Evolutionary conservation across 1,140 invertebrate genomes (phyloP).

Genomic region (Scaptomyza hsui): DNA sequence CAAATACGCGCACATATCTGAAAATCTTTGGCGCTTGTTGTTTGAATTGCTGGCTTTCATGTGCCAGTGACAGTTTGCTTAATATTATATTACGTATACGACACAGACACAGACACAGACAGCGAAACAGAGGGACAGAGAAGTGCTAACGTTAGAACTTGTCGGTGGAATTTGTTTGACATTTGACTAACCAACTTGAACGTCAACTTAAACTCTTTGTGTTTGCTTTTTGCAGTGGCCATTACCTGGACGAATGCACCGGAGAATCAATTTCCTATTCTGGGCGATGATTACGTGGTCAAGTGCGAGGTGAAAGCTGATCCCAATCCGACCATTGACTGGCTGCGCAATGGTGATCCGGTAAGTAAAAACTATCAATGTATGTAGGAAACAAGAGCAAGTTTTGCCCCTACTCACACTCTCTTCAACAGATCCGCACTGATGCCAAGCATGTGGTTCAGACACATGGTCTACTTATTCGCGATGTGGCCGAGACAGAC

Average conservation of each 20-base stretch:
- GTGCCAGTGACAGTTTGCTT: slow-evolving; percentile 60
- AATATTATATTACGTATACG: slow-evolving; percentile 70
- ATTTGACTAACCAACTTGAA: slow-evolving; percentile 1
- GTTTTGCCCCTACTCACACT: background rate
- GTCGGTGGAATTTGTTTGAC: slow-evolving; percentile 8
- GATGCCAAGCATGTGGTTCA: slow-evolving; percentile 90
- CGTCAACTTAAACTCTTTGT: background rate
- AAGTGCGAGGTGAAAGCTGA: slow-evolving; percentile 93
- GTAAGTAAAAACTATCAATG: slow-evolving; percentile 84
- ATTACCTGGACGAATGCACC: slow-evolving; percentile 94
- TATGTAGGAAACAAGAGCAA: too few relatives aligned
- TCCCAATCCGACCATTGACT: slow-evolving; percentile 92
- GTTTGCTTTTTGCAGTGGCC: slow-evolving; percentile 86
- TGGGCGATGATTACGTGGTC: slow-evolving; percentile 90
- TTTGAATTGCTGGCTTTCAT: slow-evolving; percentile 63
- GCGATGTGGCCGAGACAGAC: slow-evolving; percentile 91
- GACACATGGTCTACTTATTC: slow-evolving; percentile 90
- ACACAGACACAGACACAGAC: slow-evolving; percentile 33
- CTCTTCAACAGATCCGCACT: slow-evolving; percentile 84
- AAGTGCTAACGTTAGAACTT: slow-evolving; percentile 6
- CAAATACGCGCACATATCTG: slow-evolving; percentile 56
- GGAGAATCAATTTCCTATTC: slow-evolving; percentile 92
- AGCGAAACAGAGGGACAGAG: background rate
- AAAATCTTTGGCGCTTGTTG: slow-evolving; percentile 47
- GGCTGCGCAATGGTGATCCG: slow-evolving; percentile 90